Percentiles rank a stretch among this genome's conserved stretches.
Evolutionary conservation across 1,140 invertebrate genomes (phyloP).

Genomic region (Planococcus citri): DNA sequence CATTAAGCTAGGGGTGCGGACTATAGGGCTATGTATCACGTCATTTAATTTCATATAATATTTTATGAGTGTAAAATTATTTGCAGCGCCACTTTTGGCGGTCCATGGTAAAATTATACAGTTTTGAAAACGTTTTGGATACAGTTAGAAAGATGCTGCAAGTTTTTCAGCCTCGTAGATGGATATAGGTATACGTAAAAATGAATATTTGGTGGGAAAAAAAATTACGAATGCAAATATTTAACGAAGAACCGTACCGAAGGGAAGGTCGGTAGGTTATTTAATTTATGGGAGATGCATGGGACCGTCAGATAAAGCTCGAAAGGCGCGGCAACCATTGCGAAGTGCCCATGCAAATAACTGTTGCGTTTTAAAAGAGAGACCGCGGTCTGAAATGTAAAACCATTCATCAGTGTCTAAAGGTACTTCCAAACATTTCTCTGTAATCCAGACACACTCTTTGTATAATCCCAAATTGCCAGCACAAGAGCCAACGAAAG

Average conservation of each 20-base stretch:
- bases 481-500: no score
- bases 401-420: slow-evolving; percentile 18
- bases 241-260: background rate
- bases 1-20: no score
- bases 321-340: background rate
- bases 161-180: no score
- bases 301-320: slow-evolving; percentile 11
- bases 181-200: background rate
- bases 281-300: slow-evolving; percentile 15
- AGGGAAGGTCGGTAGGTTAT: background rate
- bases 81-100: no score
- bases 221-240: slow-evolving; percentile 15
- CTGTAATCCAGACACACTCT: slow-evolving; percentile 1
- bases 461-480: background rate
- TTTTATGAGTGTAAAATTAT: no score
- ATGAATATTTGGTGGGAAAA: background rate
- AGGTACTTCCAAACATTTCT: background rate
- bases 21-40: no score
- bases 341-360: background rate
- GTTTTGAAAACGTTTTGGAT: background rate
- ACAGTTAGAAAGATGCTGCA: background rate
- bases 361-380: slow-evolving; percentile 9
- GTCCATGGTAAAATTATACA: slow-evolving; percentile 11
- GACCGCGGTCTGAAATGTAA: background rate
- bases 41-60: no score